Percentiles rank a stretch among this genome's conserved stretches.
Evolutionary conservation across 2,797 vertebrate genomes (phyloP).

Genomic region (Octomys mimax): DNA sequence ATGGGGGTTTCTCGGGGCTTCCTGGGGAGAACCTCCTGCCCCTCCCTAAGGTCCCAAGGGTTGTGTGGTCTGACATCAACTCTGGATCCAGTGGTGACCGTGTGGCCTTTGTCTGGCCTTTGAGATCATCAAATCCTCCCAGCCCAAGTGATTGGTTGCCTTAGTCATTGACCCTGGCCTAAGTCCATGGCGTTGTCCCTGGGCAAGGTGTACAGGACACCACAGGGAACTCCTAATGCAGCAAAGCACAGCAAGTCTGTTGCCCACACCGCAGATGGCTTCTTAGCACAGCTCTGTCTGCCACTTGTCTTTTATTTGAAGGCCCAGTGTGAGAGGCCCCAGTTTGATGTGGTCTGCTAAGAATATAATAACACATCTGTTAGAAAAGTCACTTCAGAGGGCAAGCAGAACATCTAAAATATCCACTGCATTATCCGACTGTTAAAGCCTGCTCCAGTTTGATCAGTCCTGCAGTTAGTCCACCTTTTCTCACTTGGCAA

Average conservation of each 20-base stretch:
- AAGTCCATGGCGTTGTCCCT: background rate
- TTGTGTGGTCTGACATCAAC: background rate
- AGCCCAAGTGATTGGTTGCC: background rate
- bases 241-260: background rate
- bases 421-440: background rate
- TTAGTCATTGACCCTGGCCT: background rate
- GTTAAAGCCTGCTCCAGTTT: background rate
- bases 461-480: background rate
- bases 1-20: background rate
- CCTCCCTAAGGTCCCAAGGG: background rate
- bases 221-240: background rate
- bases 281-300: background rate
- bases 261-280: background rate
- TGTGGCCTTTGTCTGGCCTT: background rate
- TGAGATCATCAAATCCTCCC: background rate
- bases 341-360: background rate
- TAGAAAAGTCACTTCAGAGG: slow-evolving; percentile 37
- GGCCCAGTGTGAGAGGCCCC: background rate
- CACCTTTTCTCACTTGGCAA: background rate
- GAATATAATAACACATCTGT: background rate
- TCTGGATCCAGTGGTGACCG: background rate
- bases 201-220: background rate
- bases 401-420: slow-evolving; percentile 14
- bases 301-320: background rate
- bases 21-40: background rate